A percentile compares a stretch with the other conserved stretches of the same genome.
Evolutionary conservation across 1,140 invertebrate genomes (phyloP).

Genomic region (Semibalanus balanoides): DNA sequence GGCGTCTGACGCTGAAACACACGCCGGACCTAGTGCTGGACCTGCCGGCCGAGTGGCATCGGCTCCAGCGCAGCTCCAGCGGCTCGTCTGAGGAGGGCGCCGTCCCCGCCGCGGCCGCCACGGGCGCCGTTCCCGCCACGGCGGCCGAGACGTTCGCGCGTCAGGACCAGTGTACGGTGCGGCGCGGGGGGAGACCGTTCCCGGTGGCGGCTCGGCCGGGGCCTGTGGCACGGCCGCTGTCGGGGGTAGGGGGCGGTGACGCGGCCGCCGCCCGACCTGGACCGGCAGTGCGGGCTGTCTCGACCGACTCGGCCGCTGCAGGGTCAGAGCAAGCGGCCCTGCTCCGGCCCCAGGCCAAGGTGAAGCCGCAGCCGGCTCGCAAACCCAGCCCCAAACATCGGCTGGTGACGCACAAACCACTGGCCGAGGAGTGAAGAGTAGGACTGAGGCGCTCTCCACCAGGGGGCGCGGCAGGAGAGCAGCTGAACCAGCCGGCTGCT

Average conservation of each 20-base stretch:
- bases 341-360: neutral
- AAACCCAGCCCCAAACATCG: neutral
- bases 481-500: too few relatives aligned
- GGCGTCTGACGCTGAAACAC: constrained; percentile 36
- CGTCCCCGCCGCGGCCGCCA: neutral
- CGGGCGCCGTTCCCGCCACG: constrained; percentile 32
- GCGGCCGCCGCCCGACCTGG: too few relatives aligned
- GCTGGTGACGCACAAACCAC: too few relatives aligned
- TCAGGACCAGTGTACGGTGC: constrained; percentile 60
- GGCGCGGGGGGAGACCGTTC: neutral
- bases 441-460: too few relatives aligned
- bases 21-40: constrained; percentile 79
- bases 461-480: too few relatives aligned
- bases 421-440: neutral
- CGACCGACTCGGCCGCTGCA: too few relatives aligned
- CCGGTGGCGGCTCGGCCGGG: neutral
- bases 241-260: too few relatives aligned
- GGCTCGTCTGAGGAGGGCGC: constrained; percentile 17
- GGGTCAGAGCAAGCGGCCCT: too few relatives aligned
- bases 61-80: constrained; percentile 9
- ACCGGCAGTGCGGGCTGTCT: too few relatives aligned
- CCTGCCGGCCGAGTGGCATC: constrained; percentile 38
- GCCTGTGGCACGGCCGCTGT: neutral
- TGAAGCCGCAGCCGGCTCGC: neutral
- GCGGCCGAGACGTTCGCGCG: constrained; percentile 57